Evolutionary conservation across 2,797 vertebrate species (phyloP), one percentile per base, ranked within the genome.

Genomic region (Alectoris magna): DNA sequence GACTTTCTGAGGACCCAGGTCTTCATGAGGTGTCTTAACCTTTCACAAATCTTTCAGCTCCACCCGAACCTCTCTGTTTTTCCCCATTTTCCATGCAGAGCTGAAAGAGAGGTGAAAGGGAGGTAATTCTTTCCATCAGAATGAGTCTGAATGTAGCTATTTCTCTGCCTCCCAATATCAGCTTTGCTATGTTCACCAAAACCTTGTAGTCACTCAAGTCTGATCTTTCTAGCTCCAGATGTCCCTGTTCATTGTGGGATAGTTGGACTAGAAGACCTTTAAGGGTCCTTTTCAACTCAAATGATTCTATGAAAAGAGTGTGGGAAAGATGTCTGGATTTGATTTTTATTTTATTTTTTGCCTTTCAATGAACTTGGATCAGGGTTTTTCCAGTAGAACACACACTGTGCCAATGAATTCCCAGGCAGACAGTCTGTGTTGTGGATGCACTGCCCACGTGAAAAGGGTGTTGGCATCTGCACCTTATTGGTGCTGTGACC

Each of bases 401-500:
- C 1, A 0, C 39, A 46, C 17, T 10, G 19, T 58, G 43, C 46
- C 49, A 17, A 18, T 76, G 8, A 5, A 1, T 8, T 46, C 31
- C 46, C 4, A 2, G 23, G 43, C 49, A 17, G 36, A 31, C 31
- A 24, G 51, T 31, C 68, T 79, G 41, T 53, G 68, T 79, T 84
- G n/a, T 2, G 14, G 86, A 88, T 44, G 77, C 49, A 2, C 27
- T 0, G 0, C 49, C 71, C 74, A 39, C 14, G 1, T 16, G 10
- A 73, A 55, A 55, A 69, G 3, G 59, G 36, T 67, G 66, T 3
- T 46, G 60, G 83, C 82, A 92, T 87, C 85, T 74, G 34, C 68
- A 62, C 60, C 59, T 87, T 71, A 13, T 8, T 55, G 59, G 62
- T 43, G 5, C 18, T 44, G 69, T 92, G 88, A 94, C 88, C 91